phyloP scores from a whole-genome alignment of 1,140 invertebrate genomes.

The Stegodyphus mimosarum region DNA sequence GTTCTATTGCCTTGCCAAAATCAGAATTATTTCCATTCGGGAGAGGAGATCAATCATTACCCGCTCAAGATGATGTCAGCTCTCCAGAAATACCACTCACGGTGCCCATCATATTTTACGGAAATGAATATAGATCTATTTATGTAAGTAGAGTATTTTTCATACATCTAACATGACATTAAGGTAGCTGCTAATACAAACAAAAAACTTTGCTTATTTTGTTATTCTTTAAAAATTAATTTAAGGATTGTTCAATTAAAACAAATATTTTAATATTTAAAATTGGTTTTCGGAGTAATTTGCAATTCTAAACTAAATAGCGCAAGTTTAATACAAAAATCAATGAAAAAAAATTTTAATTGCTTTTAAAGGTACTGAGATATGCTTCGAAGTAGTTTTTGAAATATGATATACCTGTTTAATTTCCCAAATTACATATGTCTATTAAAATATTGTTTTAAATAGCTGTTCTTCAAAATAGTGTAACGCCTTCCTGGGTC shows the following conservation, averaged over 20 bases:
- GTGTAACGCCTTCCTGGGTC: no score
- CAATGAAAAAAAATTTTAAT: no score
- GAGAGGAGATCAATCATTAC: conserved; percentile 40
- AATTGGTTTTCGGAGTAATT: neutral
- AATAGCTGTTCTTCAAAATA: no score
- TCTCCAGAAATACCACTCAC: conserved; percentile 71
- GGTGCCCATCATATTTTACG: conserved; percentile 79
- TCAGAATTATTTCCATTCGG: conserved; percentile 35
- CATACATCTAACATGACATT: neutral
- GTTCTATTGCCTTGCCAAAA: neutral
- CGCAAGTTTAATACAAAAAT: no score
- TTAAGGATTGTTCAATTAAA: neutral
- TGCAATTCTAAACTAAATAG: no score
- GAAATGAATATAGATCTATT: conserved; percentile 76
- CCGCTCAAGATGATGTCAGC: conserved; percentile 68
- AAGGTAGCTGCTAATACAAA: neutral
- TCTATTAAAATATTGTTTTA: no score
- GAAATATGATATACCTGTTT: no score
- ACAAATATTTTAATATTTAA: neutral
- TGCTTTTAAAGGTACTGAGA: no score
- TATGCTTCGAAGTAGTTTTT: no score
- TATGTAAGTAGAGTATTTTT: conserved; percentile 77
- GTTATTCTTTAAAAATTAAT: no score
- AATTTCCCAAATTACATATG: no score
- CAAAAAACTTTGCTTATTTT: no score